Conservation (phyloP, 35 echinoderm and acorn worm genomes). For the Chiridota heheva region DNA sequence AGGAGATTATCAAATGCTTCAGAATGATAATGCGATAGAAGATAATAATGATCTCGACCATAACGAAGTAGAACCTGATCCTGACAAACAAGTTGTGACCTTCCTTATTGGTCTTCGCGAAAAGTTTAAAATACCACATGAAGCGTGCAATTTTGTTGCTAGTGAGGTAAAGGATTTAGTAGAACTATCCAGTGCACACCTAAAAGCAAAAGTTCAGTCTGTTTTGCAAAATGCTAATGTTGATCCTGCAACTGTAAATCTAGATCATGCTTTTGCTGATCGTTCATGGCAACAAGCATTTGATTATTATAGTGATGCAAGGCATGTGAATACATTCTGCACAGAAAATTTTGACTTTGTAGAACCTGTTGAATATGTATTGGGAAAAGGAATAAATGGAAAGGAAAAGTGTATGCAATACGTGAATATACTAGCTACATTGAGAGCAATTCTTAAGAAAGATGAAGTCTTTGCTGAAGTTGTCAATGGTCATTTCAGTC, state of each 20-base stretch:
- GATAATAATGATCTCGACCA: neutral
- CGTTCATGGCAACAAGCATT: neutral
- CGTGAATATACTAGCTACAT: constrained; percentile 6
- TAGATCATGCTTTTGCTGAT: neutral
- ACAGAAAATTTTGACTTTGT: constrained; percentile 20
- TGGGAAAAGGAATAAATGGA: constrained; percentile 6
- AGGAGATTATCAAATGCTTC: neutral
- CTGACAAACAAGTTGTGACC: neutral
- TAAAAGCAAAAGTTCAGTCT: neutral
- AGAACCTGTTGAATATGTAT: constrained; percentile 24
- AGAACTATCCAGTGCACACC: neutral
- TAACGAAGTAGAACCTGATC: neutral
- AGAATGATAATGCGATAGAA: neutral
- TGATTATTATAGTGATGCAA: constrained; percentile 39
- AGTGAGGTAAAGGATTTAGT: constrained; percentile 1
- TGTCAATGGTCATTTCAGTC: constrained; percentile 22
- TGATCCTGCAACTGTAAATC: neutral
- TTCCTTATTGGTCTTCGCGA: constrained; percentile 27
- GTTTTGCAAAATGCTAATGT: constrained; percentile 10
- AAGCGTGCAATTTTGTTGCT: constrained; percentile 15
- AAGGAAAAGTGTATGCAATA: constrained; percentile 28
- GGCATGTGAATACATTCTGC: constrained; percentile 2
- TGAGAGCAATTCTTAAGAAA: neutral
- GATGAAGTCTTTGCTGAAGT: constrained; percentile 70
- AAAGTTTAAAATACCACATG: constrained; percentile 3